These are phyloP conservation scores for Drosophila dives DNA, from an alignment of 2,888 invertebrate species.

Conservation along the genomic window DNA sequence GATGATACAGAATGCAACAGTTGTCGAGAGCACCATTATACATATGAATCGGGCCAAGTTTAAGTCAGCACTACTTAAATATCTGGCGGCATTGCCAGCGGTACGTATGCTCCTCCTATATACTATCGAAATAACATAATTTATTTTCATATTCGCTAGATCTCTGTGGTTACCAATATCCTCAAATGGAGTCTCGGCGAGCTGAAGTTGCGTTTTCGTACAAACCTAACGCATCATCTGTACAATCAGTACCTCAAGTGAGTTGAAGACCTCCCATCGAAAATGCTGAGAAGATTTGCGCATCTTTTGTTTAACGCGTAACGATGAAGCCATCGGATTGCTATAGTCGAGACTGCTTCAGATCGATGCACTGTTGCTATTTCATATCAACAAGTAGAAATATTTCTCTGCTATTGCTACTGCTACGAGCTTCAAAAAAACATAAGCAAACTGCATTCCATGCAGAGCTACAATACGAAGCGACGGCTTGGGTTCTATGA, in stretches of 20 bases:
- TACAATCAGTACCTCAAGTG: conserved; percentile 97
- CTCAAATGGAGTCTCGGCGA: conserved; percentile 98
- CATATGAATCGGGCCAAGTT: conserved; percentile 93
- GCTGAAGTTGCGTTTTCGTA: conserved; percentile 94
- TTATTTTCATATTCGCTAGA: conserved; percentile 85
- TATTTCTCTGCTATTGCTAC: neutral
- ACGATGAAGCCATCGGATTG: neutral
- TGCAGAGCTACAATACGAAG: too few relatives aligned
- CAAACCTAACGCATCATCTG: conserved; percentile 93
- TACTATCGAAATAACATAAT: neutral
- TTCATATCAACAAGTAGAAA: neutral
- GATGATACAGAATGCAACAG: conserved; percentile 97
- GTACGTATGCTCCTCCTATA: conserved; percentile 85
- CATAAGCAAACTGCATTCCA: neutral
- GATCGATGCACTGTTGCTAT: neutral
- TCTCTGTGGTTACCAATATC: conserved; percentile 96
- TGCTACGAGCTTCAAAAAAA: neutral
- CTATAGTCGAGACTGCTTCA: neutral
- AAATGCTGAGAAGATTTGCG: neutral
- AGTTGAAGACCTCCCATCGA: conserved; percentile 82
- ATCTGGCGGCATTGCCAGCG: conserved; percentile 94
- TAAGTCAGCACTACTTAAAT: conserved; percentile 89
- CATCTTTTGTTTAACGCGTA: neutral
- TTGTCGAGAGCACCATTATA: conserved; percentile 97
- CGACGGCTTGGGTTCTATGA: too few relatives aligned